Base-by-base conservation (phyloP, 2,888 invertebrate species). In the Pediacus dermestoides region DNA sequence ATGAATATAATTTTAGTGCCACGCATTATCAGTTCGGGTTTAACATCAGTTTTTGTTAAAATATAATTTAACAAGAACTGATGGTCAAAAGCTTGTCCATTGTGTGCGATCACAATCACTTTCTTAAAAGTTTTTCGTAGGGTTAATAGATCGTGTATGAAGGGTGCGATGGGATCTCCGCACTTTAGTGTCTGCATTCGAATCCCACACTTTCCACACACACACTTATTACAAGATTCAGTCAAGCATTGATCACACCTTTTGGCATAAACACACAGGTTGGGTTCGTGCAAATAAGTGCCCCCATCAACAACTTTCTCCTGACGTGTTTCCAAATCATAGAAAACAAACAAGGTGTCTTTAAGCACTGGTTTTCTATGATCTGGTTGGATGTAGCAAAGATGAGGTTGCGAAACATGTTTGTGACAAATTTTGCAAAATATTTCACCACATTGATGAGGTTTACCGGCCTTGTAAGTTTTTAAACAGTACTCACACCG, bases 311-410 rank as follows among this genome's bases (percentile, higher is more conserved):
- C 3, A 3, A 30, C 23, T 23, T 30, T 39, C 26, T 48, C 42
- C 21, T 50, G 47, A 2, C 32, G 36, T 0, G 45, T 49, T 37
- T 53, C 51, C 6, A 54, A 33, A 22, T 53, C 49, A 12, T 47
- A 50, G 30, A 52, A 52, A 9, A 52, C 37, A 22, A 46, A 50
- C 4, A 46, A 30, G 27, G 36, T 16, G 25, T 39, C 30, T 34
- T 42, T 27, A 1, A 22, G n/a, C 21, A 25, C 16, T 6, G 44
- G 38, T 14, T 7, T 34, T 2, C 26, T 2, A 8, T 10, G 31
- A 13, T 44, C 38, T 1, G 27, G 25, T 10, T 33, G 28, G 21
- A 50, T 42, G 16, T 33, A 42, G 31, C 50, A 50, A 3, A 28
- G 6, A 37, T 48, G 49, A 1, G n/a, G 27, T 4, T 23, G 4